Evolutionary conservation across 1,140 invertebrate species (phyloP).

Genomic region (Leptoteleia sp.): DNA sequence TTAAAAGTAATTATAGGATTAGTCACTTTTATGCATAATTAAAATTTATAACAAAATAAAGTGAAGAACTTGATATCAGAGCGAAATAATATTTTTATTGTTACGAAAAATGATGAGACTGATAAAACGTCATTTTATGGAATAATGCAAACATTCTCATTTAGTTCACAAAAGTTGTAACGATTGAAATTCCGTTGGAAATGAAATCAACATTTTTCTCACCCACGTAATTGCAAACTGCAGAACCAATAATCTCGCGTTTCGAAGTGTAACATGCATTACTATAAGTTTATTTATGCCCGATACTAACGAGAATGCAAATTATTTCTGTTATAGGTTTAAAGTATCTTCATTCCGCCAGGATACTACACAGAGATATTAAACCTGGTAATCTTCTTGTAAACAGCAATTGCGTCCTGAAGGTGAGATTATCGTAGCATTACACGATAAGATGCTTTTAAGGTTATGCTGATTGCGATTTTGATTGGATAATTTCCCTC

Average conservation of each 20-base stretch:
- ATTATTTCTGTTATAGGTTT: conserved; percentile 86
- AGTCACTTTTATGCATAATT: too few relatives aligned
- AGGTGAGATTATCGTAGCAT: conserved; percentile 83
- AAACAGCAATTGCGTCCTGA: conserved; percentile 99
- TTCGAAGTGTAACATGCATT: conserved; percentile 39
- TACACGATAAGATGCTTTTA: conserved; percentile 55
- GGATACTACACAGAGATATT: conserved; percentile 98
- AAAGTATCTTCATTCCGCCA: conserved; percentile 98
- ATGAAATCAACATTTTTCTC: conserved; percentile 27
- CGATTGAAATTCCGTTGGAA: conserved; percentile 14
- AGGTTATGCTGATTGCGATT: conserved; percentile 55
- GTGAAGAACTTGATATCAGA: too few relatives aligned
- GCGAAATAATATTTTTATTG: too few relatives aligned
- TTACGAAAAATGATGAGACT: too few relatives aligned
- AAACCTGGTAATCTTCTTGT: conserved; percentile 99
- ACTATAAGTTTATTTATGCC: conserved; percentile 50
- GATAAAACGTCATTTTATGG: too few relatives aligned
- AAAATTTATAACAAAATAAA: too few relatives aligned
- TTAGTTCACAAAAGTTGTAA: too few relatives aligned
- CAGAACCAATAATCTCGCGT: conserved; percentile 20
- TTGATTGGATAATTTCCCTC: conserved; percentile 44
- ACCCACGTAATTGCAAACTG: conserved; percentile 26
- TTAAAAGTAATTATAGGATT: too few relatives aligned
- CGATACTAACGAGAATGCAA: conserved; percentile 61
- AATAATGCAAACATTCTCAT: too few relatives aligned